Conservation (phyloP, 2,113 vertebrate genomes). For the Vicugna pacos region DNA sequence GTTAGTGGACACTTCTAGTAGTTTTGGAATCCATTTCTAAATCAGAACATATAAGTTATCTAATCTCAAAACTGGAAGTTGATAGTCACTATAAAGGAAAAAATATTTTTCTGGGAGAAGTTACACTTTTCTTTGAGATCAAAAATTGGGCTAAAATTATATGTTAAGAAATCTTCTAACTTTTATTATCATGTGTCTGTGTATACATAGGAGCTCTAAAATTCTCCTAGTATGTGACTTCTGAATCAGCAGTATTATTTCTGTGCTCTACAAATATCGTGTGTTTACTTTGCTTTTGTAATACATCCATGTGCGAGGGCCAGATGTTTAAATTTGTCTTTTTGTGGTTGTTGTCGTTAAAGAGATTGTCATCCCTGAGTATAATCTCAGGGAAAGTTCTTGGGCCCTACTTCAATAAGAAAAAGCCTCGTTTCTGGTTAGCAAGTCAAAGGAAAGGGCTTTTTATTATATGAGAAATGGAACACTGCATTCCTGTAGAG, state of each 20-base stretch:
- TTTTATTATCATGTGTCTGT: background rate
- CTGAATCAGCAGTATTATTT: slow-evolving; percentile 50
- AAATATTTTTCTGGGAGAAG: background rate
- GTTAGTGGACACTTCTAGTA: background rate
- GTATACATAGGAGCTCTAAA: background rate
- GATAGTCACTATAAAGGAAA: background rate
- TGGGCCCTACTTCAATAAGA: slow-evolving; percentile 78
- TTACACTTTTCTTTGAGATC: background rate
- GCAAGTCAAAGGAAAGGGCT: slow-evolving; percentile 91
- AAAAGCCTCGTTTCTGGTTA: slow-evolving; percentile 85
- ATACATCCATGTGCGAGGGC: slow-evolving; percentile 80
- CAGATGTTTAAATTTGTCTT: slow-evolving; percentile 79
- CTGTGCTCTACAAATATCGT: slow-evolving; percentile 78
- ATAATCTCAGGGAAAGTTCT: slow-evolving; percentile 90
- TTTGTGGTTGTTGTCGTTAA: slow-evolving; percentile 84
- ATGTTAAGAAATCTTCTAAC: background rate
- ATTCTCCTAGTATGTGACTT: slow-evolving; percentile 8
- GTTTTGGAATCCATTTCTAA: slow-evolving; percentile 5
- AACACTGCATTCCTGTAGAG: slow-evolving; percentile 76
- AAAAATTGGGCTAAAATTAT: background rate
- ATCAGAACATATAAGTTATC: background rate
- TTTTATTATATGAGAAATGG: slow-evolving; percentile 90
- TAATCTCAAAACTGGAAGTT: background rate
- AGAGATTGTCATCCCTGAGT: slow-evolving; percentile 91
- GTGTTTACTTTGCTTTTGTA: slow-evolving; percentile 86